phyloP scores from a whole-genome alignment of 2,888 invertebrate genomes.

The Acronicta aceris region DNA sequence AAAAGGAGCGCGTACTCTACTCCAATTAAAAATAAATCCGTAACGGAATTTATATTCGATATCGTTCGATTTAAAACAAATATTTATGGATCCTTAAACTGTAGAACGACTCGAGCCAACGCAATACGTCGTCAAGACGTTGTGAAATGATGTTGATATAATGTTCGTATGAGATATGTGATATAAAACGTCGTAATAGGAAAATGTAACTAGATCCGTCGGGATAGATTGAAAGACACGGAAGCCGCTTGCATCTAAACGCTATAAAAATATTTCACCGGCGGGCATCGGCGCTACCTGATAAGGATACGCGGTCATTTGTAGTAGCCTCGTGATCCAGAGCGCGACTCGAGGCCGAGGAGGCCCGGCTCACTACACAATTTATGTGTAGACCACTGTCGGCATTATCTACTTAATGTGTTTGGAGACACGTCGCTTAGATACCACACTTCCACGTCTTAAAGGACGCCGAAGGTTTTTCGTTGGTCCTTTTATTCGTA shows the following conservation, averaged over 20 bases:
- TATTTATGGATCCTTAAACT: constrained; percentile 66
- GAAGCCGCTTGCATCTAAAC: constrained; percentile 79
- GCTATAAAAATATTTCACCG: constrained; percentile 86
- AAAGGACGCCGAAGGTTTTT: constrained; percentile 64
- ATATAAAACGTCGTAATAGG: constrained; percentile 72
- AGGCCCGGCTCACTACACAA: constrained; percentile 64
- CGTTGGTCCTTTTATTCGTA: constrained; percentile 58
- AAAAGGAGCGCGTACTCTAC: constrained; percentile 66
- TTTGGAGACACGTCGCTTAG: constrained; percentile 74
- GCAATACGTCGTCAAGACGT: constrained; percentile 52
- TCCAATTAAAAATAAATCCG: constrained; percentile 76
- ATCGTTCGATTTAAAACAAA: constrained; percentile 65
- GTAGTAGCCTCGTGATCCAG: constrained; percentile 78
- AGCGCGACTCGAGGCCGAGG: constrained; percentile 53
- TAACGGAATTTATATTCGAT: constrained; percentile 72
- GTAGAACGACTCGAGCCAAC: constrained; percentile 32
- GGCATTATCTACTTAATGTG: constrained; percentile 73
- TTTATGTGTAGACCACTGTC: constrained; percentile 78
- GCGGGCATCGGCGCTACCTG: constrained; percentile 82
- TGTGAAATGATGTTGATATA: constrained; percentile 69
- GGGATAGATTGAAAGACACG: constrained; percentile 68
- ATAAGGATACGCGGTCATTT: constrained; percentile 86
- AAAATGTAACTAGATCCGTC: constrained; percentile 79
- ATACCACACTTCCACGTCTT: constrained; percentile 64
- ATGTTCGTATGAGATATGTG: constrained; percentile 62